Conservation (phyloP, 2,797 vertebrate genomes). For the Leptoclinus maculatus region DNA sequence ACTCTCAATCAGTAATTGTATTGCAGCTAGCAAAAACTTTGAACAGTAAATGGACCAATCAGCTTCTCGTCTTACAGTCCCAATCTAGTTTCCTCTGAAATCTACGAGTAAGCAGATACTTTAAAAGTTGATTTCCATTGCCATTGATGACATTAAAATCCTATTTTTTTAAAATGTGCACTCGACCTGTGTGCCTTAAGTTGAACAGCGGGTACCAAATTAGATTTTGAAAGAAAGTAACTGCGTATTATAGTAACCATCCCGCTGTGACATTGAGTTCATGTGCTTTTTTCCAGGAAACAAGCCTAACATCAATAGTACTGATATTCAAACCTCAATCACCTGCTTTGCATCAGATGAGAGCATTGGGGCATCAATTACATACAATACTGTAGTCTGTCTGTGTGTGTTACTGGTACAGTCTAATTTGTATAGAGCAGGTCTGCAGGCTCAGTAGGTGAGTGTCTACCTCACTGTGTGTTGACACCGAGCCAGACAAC, state of each 20-base stretch:
- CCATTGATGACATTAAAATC: slow-evolving; percentile 55
- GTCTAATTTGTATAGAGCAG: slow-evolving; percentile 18
- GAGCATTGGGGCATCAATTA: slow-evolving; percentile 8
- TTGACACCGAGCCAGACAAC: slow-evolving; percentile 67
- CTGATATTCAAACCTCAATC: slow-evolving; percentile 27
- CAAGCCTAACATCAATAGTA: slow-evolving; percentile 11
- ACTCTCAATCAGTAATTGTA: slow-evolving; percentile 17
- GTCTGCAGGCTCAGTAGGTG: slow-evolving; percentile 64
- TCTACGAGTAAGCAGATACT: slow-evolving; percentile 61
- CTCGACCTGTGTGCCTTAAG: slow-evolving; percentile 31
- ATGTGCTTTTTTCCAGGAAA: slow-evolving; percentile 58
- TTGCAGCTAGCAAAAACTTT: slow-evolving; percentile 21
- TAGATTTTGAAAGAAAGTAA: slow-evolving; percentile 44
- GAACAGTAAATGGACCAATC: slow-evolving; percentile 45
- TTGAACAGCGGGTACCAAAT: slow-evolving; percentile 36
- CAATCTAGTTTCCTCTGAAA: slow-evolving; percentile 60
- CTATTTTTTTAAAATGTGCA: slow-evolving; percentile 35
- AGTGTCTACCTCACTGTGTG: slow-evolving; percentile 56
- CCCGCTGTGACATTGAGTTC: slow-evolving; percentile 41
- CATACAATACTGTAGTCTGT: not conserved
- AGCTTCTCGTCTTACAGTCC: slow-evolving; percentile 53
- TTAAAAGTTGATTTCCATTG: slow-evolving; percentile 13
- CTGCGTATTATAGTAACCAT: slow-evolving; percentile 56
- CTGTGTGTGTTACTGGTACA: not conserved
- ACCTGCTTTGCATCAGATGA: slow-evolving; percentile 30